phyloP scores from a whole-genome alignment of 92 coral and sea anemone genomes.

The Pocillopora grandis region DNA sequence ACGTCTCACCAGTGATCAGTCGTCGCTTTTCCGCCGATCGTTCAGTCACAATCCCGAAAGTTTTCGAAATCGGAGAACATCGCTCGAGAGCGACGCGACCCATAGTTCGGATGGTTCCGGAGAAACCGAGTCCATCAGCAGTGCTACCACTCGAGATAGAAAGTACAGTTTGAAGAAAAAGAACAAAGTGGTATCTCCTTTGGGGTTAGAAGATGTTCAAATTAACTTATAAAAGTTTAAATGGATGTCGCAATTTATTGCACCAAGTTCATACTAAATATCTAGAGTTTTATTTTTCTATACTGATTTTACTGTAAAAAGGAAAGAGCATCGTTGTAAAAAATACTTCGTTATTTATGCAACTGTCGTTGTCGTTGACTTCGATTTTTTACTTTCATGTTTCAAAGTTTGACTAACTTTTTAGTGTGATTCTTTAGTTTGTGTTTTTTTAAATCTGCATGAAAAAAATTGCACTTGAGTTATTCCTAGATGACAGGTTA shows the following conservation, averaged over 20 bases:
- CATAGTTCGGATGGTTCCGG: conserved; percentile 22
- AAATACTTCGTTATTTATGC: not conserved
- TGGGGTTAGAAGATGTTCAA: conserved; percentile 54
- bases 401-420: not conserved
- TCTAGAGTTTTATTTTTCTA: not conserved
- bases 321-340: not conserved
- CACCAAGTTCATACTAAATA: not conserved
- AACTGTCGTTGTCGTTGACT: not conserved
- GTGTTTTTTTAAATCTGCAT: not conserved
- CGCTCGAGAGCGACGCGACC: conserved; percentile 53
- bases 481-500: not conserved
- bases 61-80: conserved; percentile 54
- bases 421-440: not conserved
- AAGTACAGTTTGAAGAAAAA: conserved; percentile 23
- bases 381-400: not conserved
- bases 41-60: conserved; percentile 89
- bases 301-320: not conserved
- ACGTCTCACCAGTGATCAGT: conserved; percentile 28
- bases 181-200: conserved; percentile 26
- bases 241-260: not conserved
- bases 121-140: conserved; percentile 12
- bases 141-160: conserved; percentile 22
- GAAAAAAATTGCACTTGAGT: too few relatives aligned
- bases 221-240: not conserved
- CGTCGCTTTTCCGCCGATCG: conserved; percentile 64